Conservation (phyloP, 2,888 invertebrate genomes). For the Eilema sororculum region DNA sequence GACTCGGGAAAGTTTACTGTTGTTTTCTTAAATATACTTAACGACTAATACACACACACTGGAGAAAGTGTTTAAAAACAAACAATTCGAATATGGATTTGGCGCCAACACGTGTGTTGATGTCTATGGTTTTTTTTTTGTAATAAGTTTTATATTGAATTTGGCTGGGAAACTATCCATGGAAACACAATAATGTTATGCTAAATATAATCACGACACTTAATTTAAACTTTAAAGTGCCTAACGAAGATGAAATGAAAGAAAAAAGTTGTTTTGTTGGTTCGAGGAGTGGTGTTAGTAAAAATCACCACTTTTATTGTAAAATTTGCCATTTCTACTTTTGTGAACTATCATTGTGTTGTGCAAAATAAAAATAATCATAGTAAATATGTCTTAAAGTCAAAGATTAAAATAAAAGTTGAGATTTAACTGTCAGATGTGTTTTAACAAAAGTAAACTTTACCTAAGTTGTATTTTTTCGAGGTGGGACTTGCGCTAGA, state of each 20-base stretch:
- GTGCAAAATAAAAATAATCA: background rate
- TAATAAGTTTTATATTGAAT: background rate
- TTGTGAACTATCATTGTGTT: background rate
- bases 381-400: slow-evolving; percentile 3
- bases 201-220: background rate
- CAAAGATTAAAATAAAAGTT: slow-evolving; percentile 14
- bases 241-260: background rate
- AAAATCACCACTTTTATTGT: background rate
- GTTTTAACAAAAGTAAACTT: slow-evolving; percentile 31
- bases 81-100: background rate
- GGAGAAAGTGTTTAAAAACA: background rate
- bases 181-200: too few species aligned
- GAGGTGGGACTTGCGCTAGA: slow-evolving; percentile 73
- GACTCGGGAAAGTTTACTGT: slow-evolving; percentile 37
- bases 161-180: background rate
- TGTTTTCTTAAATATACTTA: slow-evolving; percentile 15
- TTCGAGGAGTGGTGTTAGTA: background rate
- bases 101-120: background rate
- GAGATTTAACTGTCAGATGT: background rate
- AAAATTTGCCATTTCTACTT: too few species aligned
- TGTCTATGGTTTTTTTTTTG: background rate
- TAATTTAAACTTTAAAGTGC: background rate
- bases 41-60: background rate
- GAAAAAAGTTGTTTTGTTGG: background rate
- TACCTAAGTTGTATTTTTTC: slow-evolving; percentile 37